Evolutionary conservation across 2,888 invertebrate genomes (phyloP).

Genomic region (Clistopyga incitator): DNA sequence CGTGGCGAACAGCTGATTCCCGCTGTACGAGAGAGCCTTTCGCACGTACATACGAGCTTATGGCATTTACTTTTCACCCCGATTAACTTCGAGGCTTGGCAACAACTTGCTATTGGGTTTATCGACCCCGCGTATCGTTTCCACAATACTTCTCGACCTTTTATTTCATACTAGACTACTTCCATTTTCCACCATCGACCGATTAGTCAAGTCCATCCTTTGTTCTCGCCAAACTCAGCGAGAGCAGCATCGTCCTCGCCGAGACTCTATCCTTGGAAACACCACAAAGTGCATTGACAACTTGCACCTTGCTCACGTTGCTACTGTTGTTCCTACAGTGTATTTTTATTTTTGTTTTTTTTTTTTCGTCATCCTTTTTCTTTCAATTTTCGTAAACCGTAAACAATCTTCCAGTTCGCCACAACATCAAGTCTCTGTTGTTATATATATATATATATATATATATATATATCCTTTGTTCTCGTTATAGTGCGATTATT

Average conservation of each 20-base stretch:
- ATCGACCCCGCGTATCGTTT: conserved; percentile 59
- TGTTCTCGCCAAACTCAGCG: conserved; percentile 70
- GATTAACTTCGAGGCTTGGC: conserved; percentile 52
- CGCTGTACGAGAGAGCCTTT: conserved; percentile 31
- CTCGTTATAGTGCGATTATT: conserved; percentile 3
- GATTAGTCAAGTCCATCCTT: conserved; percentile 78
- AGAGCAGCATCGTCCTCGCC: conserved; percentile 44
- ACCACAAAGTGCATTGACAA: conserved; percentile 5
- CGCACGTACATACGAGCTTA: neutral
- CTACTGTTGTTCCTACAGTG: neutral
- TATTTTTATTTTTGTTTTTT: conserved; percentile 6
- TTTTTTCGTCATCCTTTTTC: too few relatives aligned
- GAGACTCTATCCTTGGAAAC: conserved; percentile 4
- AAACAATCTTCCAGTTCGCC: conserved; percentile 11
- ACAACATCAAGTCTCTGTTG: neutral
- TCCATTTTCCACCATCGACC: conserved; percentile 75
- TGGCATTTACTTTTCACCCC: neutral
- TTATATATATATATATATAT: too few relatives aligned
- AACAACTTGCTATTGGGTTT: conserved; percentile 62
- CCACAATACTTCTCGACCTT: conserved; percentile 19
- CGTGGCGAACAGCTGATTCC: conserved; percentile 82
- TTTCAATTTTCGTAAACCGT: conserved; percentile 22
- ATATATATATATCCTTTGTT: conserved; percentile 10
- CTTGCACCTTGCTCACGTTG: neutral
- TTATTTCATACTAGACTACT: conserved; percentile 58